Percentiles rank a stretch among this genome's conserved stretches.
These are phyloP conservation scores for Periophthalmus magnuspinnatus DNA, from an alignment of 2,797 vertebrate species.

Conservation along the genomic window DNA sequence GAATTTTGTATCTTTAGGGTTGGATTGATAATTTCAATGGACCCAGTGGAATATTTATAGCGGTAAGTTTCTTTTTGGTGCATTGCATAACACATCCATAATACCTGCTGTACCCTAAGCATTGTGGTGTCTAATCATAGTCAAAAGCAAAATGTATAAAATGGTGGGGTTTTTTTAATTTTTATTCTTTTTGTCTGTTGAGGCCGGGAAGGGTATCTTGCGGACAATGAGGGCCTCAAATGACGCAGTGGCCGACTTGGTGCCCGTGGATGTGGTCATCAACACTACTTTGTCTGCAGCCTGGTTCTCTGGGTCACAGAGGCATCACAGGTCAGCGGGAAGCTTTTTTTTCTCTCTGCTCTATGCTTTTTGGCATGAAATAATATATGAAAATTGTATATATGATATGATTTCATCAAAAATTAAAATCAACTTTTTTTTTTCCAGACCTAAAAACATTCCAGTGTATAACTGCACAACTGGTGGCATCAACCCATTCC, in stretches of 20 bases:
- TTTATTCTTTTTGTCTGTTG: slow-evolving; percentile 15
- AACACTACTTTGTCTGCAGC: slow-evolving; percentile 91
- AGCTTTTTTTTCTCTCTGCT: no score
- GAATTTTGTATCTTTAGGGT: slow-evolving; percentile 76
- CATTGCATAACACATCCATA: no score
- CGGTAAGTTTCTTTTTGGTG: slow-evolving; percentile 78
- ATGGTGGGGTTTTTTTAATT: rapidly evolving
- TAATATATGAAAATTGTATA: background rate
- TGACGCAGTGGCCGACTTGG: slow-evolving; percentile 91
- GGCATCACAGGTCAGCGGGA: slow-evolving; percentile 81
- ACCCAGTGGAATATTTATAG: slow-evolving; percentile 97
- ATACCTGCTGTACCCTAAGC: background rate
- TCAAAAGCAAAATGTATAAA: background rate
- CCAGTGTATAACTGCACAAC: slow-evolving; percentile 94
- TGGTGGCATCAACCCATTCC: slow-evolving; percentile 90
- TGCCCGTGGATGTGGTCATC: slow-evolving; percentile 96
- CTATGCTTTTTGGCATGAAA: no score
- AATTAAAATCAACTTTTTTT: background rate
- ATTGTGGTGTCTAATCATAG: background rate
- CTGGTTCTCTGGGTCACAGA: slow-evolving; percentile 95
- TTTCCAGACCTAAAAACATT: slow-evolving; percentile 81
- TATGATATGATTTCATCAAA: background rate
- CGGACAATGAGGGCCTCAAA: slow-evolving; percentile 97
- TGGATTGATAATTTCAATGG: slow-evolving; percentile 99
- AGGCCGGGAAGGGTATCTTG: slow-evolving; percentile 99